phyloP scores from a whole-genome alignment of 2,888 invertebrate genomes.

The Chaitophorus viminalis region DNA sequence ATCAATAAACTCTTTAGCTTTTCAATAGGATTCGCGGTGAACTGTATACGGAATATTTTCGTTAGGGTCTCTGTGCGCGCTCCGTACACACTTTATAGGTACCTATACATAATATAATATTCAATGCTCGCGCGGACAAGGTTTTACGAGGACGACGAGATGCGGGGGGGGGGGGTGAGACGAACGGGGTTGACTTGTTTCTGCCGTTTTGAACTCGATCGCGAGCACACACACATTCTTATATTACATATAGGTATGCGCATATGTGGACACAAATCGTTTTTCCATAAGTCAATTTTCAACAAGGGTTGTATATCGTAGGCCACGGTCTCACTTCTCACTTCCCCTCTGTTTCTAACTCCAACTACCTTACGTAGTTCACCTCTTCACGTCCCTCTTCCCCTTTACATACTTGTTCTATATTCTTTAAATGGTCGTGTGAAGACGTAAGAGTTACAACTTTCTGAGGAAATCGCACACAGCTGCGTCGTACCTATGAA shows the following conservation, averaged over 20 bases:
- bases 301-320: background rate
- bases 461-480: background rate
- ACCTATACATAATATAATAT: background rate
- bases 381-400: background rate
- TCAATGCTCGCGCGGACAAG: background rate
- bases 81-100: background rate
- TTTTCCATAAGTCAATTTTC: slow-evolving; percentile 21
- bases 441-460: background rate
- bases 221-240: background rate
- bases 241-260: background rate
- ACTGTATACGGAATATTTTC: background rate
- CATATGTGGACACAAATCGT: background rate
- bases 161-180: background rate
- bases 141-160: background rate
- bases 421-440: background rate
- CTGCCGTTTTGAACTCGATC: background rate
- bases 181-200: slow-evolving; percentile 10
- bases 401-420: background rate
- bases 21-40: background rate
- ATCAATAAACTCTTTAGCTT: background rate
- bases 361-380: too few species aligned
- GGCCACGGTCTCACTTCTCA: background rate
- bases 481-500: background rate
- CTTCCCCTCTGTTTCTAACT: background rate
- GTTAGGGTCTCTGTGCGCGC: background rate